Base-by-base conservation (phyloP, 2,888 invertebrate genomes). In the Muschampia staudingeri region DNA sequence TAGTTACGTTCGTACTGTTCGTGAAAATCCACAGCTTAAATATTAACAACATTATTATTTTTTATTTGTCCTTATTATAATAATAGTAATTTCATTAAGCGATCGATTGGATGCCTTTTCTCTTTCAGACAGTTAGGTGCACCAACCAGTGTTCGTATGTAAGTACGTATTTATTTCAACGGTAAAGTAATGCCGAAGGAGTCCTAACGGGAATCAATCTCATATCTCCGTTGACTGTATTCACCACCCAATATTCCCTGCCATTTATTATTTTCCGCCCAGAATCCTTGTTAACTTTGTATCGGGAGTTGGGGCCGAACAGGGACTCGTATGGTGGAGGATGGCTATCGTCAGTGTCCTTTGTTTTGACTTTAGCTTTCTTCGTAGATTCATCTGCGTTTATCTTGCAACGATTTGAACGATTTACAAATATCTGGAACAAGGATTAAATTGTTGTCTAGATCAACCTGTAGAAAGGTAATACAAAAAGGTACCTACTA, bases 161-260 rank as follows among this genome's bases (percentile, higher is more conserved):
- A 11, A 11, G 48, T 48, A 8, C n/a, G 48, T 61, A 61, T 42
- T 71, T 42, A 11, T 42, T 42, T 84, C 72, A 87, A 70, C 83
- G 98, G 94, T 98, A 98, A 6, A 98, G 94, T 75, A 98, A 97
- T 14, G 98, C 98, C 0, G 98, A 98, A 0, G 98, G 98, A 4
- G 98, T 97, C 86, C 98, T 95, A 0, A 98, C 97, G 0, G 98
- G 98, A 76, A 98, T 97, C 82, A 98, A 95, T 87, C 98, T 97
- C n/a, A 95, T 97, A 30, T 97, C 97, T 0, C 98, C 98, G 81
- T 96, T 97, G 4, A 95, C 93, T 30, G 97, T 97, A 19, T 97
- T 97, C 40, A 97, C 97, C 0, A 98, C 97, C 94, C 98, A 98
- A 93, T 98, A 98, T 89, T 98, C 98, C 73, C 98, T 97, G 0